These are phyloP conservation scores for Dromiciops gliroides DNA, from an alignment of 2,113 vertebrate genomes.

Conservation along the genomic window DNA sequence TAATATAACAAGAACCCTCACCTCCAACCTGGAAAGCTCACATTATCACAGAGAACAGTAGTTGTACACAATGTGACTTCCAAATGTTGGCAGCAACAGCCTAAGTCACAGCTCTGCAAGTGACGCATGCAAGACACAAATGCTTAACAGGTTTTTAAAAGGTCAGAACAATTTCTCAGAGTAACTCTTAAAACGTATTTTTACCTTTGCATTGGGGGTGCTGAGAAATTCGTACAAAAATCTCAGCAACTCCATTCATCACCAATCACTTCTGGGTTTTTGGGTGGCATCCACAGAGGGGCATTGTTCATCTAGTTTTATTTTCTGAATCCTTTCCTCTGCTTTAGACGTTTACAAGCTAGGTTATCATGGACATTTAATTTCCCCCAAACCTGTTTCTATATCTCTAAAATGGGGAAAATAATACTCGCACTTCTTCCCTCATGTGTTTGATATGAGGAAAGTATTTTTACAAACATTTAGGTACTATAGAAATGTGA, in stretches of 20 bases:
- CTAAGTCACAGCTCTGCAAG: not conserved
- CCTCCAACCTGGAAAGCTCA: not conserved
- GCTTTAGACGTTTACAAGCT: not conserved
- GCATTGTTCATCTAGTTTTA: not conserved
- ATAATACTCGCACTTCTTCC: not conserved
- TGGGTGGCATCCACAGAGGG: not conserved
- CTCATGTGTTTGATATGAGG: not conserved
- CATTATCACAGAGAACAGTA: not conserved
- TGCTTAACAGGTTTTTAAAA: not conserved
- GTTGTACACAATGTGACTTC: accelerated
- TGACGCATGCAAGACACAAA: not conserved
- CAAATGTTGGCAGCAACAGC: not conserved
- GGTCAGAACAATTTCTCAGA: not conserved
- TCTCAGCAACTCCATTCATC: not conserved
- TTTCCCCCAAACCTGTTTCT: not conserved
- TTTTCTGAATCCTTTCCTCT: not conserved
- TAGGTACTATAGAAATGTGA: not conserved
- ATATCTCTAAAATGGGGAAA: not conserved
- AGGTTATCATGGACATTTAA: not conserved
- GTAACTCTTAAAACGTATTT: not conserved
- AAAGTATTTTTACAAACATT: not conserved
- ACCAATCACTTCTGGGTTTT: not conserved
- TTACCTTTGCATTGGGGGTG: not conserved
- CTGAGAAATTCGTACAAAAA: slow-evolving; percentile 13
- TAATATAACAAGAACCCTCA: not conserved